Base-by-base conservation (phyloP, 2,888 invertebrate species). In the Heliconius ethilla region DNA sequence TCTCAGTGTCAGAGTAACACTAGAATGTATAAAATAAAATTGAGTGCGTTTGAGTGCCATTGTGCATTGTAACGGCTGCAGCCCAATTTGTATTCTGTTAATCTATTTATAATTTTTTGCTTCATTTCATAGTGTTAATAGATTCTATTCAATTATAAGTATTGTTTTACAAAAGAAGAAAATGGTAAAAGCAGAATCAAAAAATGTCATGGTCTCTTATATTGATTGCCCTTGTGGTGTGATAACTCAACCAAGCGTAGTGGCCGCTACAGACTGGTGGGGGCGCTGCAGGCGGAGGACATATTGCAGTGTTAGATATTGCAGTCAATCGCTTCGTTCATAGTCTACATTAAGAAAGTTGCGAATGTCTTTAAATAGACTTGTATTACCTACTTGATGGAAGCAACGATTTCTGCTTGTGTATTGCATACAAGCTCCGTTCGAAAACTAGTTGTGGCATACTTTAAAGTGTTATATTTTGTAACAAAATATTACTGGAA, bases 171-270 rank as follows among this genome's bases (percentile, higher is more conserved):
- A 33, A 33, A 33, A 33, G 33, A 7, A 33, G 33, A 33, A 33
- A 33, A 33, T 33, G 7, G 33, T 33, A 33, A 33, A 33, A 33
- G 33, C 33, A 7, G 33, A 33, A 33, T 33, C 33, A 7, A 33
- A 33, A 33, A 33, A 33, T 33, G 33, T 33, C 7, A 33, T 33
- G 33, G 7, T 33, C 33, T 33, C 33, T 33, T 33, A 33, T 33
- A 33, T 33, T 33, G 33, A 33, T 33, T 7, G 11, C 67, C 65
- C 79, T 66, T 80, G 78, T 79, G 72, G 80, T 83, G 85, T 84
- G 84, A 86, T 84, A 83, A 78, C 80, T 82, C 85, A 85, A 85
- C 86, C 86, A 86, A 84, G 75, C 70, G 29, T 7, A 29, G 70
- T 9, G 15, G 29, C 11, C 29, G 70, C 27, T 33, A 1, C 33